These are phyloP conservation scores for Catharus bicknelli DNA, from an alignment of 2,113 vertebrate genomes.

Conservation along the genomic window DNA sequence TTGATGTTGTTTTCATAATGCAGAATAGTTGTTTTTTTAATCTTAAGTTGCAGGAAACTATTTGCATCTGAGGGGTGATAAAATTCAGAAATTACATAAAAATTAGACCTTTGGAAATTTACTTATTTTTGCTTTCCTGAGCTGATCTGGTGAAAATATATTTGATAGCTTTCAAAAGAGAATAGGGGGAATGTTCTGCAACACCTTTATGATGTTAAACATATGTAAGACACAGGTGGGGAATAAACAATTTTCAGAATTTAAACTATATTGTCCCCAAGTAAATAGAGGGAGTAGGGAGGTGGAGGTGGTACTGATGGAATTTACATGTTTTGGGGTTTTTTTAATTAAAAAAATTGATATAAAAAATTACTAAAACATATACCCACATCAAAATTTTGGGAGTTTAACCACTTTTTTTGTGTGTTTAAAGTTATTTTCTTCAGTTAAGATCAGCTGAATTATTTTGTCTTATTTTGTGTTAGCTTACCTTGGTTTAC, in stretches of 20 bases:
- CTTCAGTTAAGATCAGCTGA: neutral
- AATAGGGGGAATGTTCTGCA: neutral
- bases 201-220: neutral
- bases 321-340: neutral
- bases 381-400: neutral
- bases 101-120: neutral
- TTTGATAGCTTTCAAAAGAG: neutral
- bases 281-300: neutral
- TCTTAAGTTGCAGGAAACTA: neutral
- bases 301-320: too few species aligned
- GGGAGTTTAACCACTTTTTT: neutral
- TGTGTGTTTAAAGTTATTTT: neutral
- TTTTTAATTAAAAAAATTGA: neutral
- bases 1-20: neutral
- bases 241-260: neutral
- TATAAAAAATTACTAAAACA: neutral
- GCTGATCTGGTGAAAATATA: neutral
- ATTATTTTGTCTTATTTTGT: neutral
- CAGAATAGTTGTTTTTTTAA: neutral
- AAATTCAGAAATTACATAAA: neutral
- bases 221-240: neutral
- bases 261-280: neutral
- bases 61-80: neutral
- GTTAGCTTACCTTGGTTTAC: neutral
- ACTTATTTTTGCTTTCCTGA: neutral